These are phyloP conservation scores for Boloria selene DNA, from an alignment of 2,888 invertebrate genomes.

Conservation along the genomic window DNA sequence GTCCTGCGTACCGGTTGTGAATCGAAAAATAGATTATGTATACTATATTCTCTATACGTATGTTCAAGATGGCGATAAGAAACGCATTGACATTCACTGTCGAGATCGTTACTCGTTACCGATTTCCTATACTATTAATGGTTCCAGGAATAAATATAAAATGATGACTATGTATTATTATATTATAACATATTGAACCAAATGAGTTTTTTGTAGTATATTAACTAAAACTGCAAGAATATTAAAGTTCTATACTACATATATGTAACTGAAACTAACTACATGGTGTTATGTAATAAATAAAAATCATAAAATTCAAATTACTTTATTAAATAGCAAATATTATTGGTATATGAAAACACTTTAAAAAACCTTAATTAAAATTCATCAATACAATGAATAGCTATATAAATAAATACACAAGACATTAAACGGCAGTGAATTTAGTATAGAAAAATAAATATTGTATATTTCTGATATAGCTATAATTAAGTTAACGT, in stretches of 20 bases:
- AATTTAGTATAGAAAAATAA: conserved; percentile 36
- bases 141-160: conserved; percentile 17
- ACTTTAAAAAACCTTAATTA: conserved; percentile 22
- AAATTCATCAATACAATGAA: conserved; percentile 29
- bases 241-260: not conserved
- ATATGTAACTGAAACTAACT: not conserved
- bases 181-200: not conserved
- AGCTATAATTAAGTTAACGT: conserved; percentile 13
- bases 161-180: not conserved
- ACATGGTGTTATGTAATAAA: not conserved
- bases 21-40: conserved; percentile 35
- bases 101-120: conserved; percentile 18
- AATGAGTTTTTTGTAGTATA: not conserved
- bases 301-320: conserved; percentile 2
- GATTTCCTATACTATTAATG: conserved; percentile 30
- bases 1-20: conserved; percentile 38
- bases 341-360: conserved; percentile 18
- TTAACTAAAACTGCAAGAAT: not conserved
- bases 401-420: conserved; percentile 24
- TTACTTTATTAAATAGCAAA: conserved; percentile 28
- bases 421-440: conserved; percentile 39
- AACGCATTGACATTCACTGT: conserved; percentile 36
- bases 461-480: conserved; percentile 14
- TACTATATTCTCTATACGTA: conserved; percentile 28
- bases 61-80: conserved; percentile 39